Conservation (phyloP, 2,888 invertebrate species). For the Tenthredo amoena region DNA sequence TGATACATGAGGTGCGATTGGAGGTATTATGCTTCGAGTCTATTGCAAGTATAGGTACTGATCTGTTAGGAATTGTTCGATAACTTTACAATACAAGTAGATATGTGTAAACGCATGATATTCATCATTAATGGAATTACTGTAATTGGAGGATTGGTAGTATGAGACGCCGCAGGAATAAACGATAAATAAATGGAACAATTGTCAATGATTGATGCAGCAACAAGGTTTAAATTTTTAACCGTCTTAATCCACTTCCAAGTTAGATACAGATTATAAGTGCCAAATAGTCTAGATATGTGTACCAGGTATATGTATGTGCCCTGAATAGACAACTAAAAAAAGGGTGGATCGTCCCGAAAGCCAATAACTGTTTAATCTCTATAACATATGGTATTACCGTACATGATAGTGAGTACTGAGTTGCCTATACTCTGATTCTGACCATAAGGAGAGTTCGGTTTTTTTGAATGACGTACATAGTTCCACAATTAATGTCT, state of each 20-base stretch:
- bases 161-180: not conserved
- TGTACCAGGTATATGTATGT: not conserved
- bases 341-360: not conserved
- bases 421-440: not conserved
- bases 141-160: not conserved
- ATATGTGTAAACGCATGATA: not conserved
- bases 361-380: not conserved
- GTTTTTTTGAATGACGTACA: not conserved
- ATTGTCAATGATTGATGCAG: constrained; percentile 2
- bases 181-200: not conserved
- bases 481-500: not conserved
- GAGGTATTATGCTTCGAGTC: no score
- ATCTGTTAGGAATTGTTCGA: no score
- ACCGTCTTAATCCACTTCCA: not conserved
- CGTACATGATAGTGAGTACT: not conserved
- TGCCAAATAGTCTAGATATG: not conserved
- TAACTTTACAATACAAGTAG: no score
- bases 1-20: no score
- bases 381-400: not conserved
- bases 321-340: not conserved
- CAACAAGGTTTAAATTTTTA: constrained; percentile 13
- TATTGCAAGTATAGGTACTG: no score
- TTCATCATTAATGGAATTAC: not conserved
- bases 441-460: not conserved
- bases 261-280: not conserved